phyloP scores from a whole-genome alignment of 92 coral and sea anemone species.

The Epizoanthus illoricatus region DNA sequence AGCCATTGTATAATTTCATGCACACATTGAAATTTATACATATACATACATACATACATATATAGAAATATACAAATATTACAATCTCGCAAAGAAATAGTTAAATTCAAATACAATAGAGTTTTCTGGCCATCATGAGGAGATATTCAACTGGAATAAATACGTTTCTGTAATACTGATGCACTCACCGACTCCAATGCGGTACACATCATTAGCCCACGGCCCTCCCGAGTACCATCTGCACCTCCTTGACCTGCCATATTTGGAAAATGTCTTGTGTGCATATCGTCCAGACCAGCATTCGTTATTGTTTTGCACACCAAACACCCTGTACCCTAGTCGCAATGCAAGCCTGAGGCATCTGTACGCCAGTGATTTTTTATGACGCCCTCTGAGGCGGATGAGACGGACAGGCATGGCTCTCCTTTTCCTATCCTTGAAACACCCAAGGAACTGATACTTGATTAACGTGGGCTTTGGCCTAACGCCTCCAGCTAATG shows the following conservation, averaged over 20 bases:
- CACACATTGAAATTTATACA: too few relatives aligned
- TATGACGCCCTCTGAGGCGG: neutral
- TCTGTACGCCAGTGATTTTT: neutral
- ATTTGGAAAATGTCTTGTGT: neutral
- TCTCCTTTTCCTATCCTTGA: neutral
- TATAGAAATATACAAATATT: too few relatives aligned
- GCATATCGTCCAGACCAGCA: slow-evolving; percentile 10
- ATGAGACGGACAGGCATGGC: neutral
- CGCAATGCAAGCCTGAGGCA: neutral
- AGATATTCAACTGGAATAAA: neutral
- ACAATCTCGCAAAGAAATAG: too few relatives aligned
- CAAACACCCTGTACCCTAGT: slow-evolving; percentile 7
- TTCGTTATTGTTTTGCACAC: neutral
- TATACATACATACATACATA: too few relatives aligned
- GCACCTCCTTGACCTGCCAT: slow-evolving; percentile 10
- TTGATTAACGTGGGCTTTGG: slow-evolving; percentile 8
- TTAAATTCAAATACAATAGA: too few relatives aligned
- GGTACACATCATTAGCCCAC: slow-evolving; percentile 2
- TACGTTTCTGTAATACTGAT: neutral
- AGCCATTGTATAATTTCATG: too few relatives aligned
- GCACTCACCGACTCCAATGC: slow-evolving; percentile 20
- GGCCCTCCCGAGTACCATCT: neutral
- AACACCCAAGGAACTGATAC: slow-evolving; percentile 10
- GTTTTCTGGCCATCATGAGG: too few relatives aligned
- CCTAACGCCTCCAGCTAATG: slow-evolving; percentile 11